Evolutionary conservation across 2,797 vertebrate species (phyloP), one percentile per base, ranked within the genome.

Genomic region (Micromesistius poutassou): DNA sequence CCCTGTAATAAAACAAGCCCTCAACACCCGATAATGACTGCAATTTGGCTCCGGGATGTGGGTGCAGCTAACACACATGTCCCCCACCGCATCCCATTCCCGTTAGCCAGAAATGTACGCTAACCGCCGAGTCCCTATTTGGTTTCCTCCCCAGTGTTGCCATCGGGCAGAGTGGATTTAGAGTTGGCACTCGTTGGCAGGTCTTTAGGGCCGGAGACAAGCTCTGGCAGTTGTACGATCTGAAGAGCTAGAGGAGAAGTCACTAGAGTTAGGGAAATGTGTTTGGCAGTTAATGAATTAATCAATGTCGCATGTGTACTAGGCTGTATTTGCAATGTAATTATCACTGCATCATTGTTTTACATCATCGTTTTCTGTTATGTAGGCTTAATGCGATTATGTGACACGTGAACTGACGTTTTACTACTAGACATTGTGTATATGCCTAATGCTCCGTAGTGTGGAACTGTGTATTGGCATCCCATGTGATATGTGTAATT

Each of bases 1-100:
- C 79, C 85, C 88, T 88, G 85, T 86, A 90, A 92, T 93, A 91
- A 93, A 93, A 88, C 84, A 84, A 88, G 80, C 84, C 90, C 85
- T 91, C 90, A 88, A 86, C 90, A 89, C 88, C 83, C 82, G 36
- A 79, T 90, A 92, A 93, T 90, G 89, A 90, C 83, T 92, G 80
- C 91, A 92, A 84, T 88, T 83, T 91, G 89, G 86, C 85, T 84
- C 73, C 0, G 46, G 83, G 83, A 87, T 90, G 87, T 85, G 90
- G 89, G 88, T 91, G 86, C 89, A 85, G 81, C 85, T 74, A 86
- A 82, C 84, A 77, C 86, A 84, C 82, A 87, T 90, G 77, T 86
- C 84, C 88, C 81, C 84, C 80, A 84, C 89, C 82, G 81, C 84
- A 90, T 91, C 90, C 90, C 87, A 80, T 87, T 78, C 83, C 42